Conservation (phyloP, 2,113 vertebrate genomes). For the Rhegmatorhina hoffmannsi region DNA sequence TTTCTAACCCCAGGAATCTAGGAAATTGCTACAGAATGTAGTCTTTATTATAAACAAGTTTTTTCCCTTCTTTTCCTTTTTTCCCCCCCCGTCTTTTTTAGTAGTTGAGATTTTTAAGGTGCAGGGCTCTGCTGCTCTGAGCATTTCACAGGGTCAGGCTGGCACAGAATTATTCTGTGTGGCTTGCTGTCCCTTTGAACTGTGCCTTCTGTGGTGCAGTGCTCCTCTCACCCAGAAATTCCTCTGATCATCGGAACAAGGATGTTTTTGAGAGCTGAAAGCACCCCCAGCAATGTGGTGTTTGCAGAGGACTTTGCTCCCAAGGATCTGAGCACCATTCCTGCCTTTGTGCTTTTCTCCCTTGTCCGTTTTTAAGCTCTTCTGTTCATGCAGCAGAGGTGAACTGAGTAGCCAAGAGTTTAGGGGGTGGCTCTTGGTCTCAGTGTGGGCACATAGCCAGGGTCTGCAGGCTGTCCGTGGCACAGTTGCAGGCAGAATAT, state of each 20-base stretch:
- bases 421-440: neutral
- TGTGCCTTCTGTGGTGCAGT: constrained; percentile 48
- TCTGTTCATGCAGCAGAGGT: neutral
- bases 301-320: constrained; percentile 26
- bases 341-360: constrained; percentile 12
- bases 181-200: constrained; percentile 65
- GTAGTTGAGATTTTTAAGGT: constrained; percentile 76
- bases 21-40: constrained; percentile 90
- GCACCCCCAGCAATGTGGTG: neutral
- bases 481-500: constrained; percentile 21
- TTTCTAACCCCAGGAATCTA: constrained; percentile 94
- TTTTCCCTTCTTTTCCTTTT: constrained; percentile 63
- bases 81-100: constrained; percentile 58
- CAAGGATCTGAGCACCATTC: neutral
- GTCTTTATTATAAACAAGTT: constrained; percentile 91
- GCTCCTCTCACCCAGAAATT: constrained; percentile 55
- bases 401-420: neutral
- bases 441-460: neutral
- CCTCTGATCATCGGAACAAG: constrained; percentile 69
- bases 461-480: constrained; percentile 23
- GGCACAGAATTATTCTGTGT: constrained; percentile 58
- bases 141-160: constrained; percentile 65
- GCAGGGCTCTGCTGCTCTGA: constrained; percentile 63
- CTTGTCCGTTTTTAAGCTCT: neutral
- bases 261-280: constrained; percentile 21